Base-by-base conservation (phyloP, 2,113 vertebrate species). In the Atrichornis clamosus region DNA sequence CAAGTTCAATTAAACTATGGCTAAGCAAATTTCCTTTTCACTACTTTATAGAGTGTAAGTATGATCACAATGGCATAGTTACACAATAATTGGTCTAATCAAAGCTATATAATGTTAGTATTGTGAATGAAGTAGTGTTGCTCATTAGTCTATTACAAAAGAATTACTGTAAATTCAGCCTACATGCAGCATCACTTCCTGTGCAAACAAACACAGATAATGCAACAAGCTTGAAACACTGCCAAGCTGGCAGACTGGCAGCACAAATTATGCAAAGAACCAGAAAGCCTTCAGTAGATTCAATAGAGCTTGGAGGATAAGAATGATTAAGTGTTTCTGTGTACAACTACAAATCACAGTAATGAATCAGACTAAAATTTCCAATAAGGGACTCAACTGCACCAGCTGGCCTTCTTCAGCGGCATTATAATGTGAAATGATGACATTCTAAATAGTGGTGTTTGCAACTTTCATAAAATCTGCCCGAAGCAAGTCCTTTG, bases 281-380 rank as follows among this genome's bases (percentile, higher is more conserved):
- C 72, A 96, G 91, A 97, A 97, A 96, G 94, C 92, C 95, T 97
- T 95, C 94, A 87, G 95, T 79, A 96, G 91, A 94, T 93, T 97
- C 92, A 95, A 88, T 91, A 96, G 93, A 92, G 85, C 95, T 97
- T 84, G 84, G 91, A 93, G 75, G 80, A 60, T 68, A 97, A 96
- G 90, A 97, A 97, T 97, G 97, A 98, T 97, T 96, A 97, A 98
- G 95, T 96, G 92, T 93, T 97, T 97, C 96, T 97, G 67, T 83
- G 96, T 87, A 97, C 96, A 97, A 95, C 87, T 95, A 97, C 96
- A 98, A 96, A 97, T 96, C 97, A 97, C 95, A 96, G 91, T 97
- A 98, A 98, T 98, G 95, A 98, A 98, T 98, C 94, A 97, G 96
- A 96, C 90, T 91, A 96, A 97, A 97, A 97, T 94, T 97, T 97